A percentile compares a stretch with the other conserved stretches of the same genome.
phyloP scores from a whole-genome alignment of 2,113 vertebrate species.

The Menura novaehollandiae region DNA sequence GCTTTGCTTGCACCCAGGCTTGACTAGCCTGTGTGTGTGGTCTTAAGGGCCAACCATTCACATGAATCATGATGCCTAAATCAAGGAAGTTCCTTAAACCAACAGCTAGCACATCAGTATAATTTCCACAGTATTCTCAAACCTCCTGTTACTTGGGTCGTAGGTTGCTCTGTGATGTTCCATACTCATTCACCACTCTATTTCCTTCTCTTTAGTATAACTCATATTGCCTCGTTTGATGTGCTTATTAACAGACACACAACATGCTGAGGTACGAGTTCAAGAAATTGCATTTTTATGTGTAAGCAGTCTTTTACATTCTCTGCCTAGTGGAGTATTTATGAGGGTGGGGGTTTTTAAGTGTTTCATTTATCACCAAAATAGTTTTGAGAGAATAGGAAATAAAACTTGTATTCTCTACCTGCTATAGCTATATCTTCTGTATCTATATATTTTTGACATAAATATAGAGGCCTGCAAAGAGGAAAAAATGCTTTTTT shows the following conservation, averaged over 20 bases:
- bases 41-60: neutral
- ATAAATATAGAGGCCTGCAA: neutral
- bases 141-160: accelerated
- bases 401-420: neutral
- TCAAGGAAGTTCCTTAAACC: neutral
- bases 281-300: neutral
- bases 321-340: neutral
- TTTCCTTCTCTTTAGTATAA: neutral
- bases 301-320: neutral
- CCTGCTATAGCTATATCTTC: neutral
- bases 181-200: neutral
- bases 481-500: neutral
- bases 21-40: neutral
- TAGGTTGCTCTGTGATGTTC: neutral
- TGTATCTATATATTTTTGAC: neutral
- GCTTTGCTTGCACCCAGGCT: neutral
- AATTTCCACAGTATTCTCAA: neutral
- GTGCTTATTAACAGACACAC: neutral
- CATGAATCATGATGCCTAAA: neutral
- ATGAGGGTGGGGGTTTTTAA: neutral
- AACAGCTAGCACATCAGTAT: neutral
- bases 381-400: neutral
- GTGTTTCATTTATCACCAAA: neutral
- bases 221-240: neutral
- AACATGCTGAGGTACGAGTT: neutral